Evolutionary conservation across 2,797 vertebrate species (phyloP), one percentile per base, ranked within the genome.

Genomic region (Phoebastria nigripes): DNA sequence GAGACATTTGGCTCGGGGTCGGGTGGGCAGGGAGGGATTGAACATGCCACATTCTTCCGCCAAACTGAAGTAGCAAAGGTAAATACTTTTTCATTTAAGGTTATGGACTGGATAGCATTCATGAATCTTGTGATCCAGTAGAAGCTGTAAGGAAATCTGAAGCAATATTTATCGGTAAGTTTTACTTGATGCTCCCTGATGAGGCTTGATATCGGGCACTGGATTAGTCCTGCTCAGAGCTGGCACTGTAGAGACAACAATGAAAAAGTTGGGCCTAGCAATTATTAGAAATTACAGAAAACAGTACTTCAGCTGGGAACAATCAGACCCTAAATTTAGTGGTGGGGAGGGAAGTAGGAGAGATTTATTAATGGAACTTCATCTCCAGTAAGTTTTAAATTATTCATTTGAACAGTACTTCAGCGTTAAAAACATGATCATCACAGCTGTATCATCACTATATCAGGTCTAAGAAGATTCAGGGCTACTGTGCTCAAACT

Each of bases 161-260:
- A 96, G 99, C 96, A 33, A 98, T 99, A 87, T 99, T 99, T 78
- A 98, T 99, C 9, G 99, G 99, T 99, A 96, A 98, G 96, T 94
- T 82, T 89, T 83, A 76, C 11, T 82, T 69, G 28, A 33, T 55
- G 31, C 25, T 91, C 20, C 16, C 8, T 44, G 7, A 11, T 33
- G 31, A 70, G 59, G 8, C 12, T 35, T 89, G 88, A 42, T 61
- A 8, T 16, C 15, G 16, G n/a, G 37, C 41, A 49, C 31, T 55
- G 47, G 15, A 37, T 84, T 59, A 70, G 55, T 80, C 22, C 52
- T 82, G 44, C 56, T 82, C 42, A 56, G 63, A 77, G 44, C 16
- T 84, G 39, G 41, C 29, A 76, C 29, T 59, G 15, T 46, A 80
- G 13, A 85, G 19, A 70, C 24, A 81, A 47, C 11, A 49, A 19